A percentile compares a stretch with the other conserved stretches of the same genome.
These are phyloP conservation scores for Lutraria rhynchaena DNA, from an alignment of 1,140 invertebrate species.

Conservation along the genomic window DNA sequence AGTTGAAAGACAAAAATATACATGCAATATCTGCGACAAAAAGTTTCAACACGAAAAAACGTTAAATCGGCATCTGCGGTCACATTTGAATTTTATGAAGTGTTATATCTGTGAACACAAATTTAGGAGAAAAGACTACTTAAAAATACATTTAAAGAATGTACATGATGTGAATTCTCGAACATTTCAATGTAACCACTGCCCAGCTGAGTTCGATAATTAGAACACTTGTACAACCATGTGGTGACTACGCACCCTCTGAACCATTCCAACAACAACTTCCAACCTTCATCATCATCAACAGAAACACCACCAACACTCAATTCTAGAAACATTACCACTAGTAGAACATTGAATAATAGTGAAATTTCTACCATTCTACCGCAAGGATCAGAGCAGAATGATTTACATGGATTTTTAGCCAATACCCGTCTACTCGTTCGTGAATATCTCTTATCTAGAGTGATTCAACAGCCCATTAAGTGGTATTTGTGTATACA, in stretches of 20 bases:
- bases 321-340: too few relatives aligned
- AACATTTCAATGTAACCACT: background rate
- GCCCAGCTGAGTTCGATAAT: too few relatives aligned
- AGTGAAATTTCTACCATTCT: background rate
- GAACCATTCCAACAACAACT: background rate
- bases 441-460: background rate
- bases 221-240: background rate
- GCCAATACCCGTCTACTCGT: background rate
- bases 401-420: conserved; percentile 14
- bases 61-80: background rate
- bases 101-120: background rate
- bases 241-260: background rate
- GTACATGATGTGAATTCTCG: too few relatives aligned
- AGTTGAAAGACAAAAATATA: background rate
- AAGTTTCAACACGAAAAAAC: background rate
- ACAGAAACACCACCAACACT: too few relatives aligned
- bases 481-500: conserved; percentile 24
- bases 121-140: conserved; percentile 7
- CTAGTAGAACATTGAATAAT: background rate
- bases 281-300: background rate
- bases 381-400: background rate
- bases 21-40: conserved; percentile 6
- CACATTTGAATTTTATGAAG: background rate
- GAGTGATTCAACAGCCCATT: background rate
- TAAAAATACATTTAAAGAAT: too few relatives aligned